A percentile compares a stretch with the other conserved stretches of the same genome.
Conservation (phyloP, 2,113 vertebrate species). For the Laticauda laticaudata region DNA sequence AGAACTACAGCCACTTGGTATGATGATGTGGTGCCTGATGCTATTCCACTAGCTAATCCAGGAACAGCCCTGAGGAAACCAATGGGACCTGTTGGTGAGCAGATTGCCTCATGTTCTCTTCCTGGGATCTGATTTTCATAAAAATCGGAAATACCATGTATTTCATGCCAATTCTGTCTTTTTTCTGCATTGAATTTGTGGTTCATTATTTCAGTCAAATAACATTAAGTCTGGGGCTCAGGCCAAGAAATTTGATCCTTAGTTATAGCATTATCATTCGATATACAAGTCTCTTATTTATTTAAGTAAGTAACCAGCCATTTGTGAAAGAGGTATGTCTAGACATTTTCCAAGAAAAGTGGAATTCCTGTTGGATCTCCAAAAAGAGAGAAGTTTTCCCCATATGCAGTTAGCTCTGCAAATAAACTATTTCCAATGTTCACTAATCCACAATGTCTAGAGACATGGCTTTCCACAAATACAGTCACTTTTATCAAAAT, state of each 20-base stretch:
- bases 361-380: neutral
- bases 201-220: neutral
- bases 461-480: neutral
- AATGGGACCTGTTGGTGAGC: conserved; percentile 61
- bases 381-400: neutral
- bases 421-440: neutral
- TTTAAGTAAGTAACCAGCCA: neutral
- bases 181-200: neutral
- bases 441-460: neutral
- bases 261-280: neutral
- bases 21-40: conserved; percentile 74
- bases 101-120: neutral
- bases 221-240: neutral
- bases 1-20: conserved; percentile 73
- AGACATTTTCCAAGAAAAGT: neutral
- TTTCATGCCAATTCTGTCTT: neutral
- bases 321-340: neutral
- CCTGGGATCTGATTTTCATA: too few relatives aligned
- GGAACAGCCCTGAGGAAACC: conserved; percentile 65
- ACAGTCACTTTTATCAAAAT: neutral
- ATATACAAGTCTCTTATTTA: neutral
- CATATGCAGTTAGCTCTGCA: neutral
- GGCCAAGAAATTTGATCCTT: neutral
- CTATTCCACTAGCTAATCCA: conserved; percentile 77
- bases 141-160: neutral